phyloP scores from a whole-genome alignment of 2,797 vertebrate genomes.

The Liasis olivaceus region DNA sequence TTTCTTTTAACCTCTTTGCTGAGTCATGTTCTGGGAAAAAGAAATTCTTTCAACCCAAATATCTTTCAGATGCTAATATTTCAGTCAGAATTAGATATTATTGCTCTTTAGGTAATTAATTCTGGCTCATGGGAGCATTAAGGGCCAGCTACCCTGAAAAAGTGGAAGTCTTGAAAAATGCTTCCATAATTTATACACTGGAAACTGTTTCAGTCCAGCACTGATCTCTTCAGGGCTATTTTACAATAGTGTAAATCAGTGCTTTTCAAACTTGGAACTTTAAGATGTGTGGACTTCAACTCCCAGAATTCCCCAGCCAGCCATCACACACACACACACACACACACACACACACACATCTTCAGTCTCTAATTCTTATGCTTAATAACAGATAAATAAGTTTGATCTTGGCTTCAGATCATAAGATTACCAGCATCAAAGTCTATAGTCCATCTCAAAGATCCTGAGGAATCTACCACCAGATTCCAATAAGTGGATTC shows the following conservation, averaged over 20 bases:
- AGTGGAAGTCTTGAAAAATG: background rate
- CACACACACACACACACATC: background rate
- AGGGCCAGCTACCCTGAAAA: background rate
- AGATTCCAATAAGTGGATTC: background rate
- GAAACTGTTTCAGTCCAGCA: background rate
- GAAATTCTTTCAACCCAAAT: slow-evolving; percentile 1
- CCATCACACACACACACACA: background rate
- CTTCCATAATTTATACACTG: background rate
- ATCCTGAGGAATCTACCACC: background rate
- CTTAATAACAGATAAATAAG: background rate
- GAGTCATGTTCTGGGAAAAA: slow-evolving; percentile 2
- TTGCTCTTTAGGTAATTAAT: background rate
- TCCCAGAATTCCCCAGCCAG: background rate
- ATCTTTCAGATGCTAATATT: background rate
- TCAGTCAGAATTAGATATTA: background rate
- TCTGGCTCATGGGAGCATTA: background rate
- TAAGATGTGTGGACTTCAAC: background rate
- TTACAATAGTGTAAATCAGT: background rate
- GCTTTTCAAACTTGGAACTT: background rate
- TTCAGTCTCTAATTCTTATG: background rate
- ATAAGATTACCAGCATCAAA: background rate
- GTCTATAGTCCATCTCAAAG: background rate
- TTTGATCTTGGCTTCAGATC: background rate
- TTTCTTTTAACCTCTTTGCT: slow-evolving; percentile 26
- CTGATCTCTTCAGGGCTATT: background rate